Evolutionary conservation across 2,888 invertebrate genomes (phyloP).

Genomic region (Hydrotaea diabolus): DNA sequence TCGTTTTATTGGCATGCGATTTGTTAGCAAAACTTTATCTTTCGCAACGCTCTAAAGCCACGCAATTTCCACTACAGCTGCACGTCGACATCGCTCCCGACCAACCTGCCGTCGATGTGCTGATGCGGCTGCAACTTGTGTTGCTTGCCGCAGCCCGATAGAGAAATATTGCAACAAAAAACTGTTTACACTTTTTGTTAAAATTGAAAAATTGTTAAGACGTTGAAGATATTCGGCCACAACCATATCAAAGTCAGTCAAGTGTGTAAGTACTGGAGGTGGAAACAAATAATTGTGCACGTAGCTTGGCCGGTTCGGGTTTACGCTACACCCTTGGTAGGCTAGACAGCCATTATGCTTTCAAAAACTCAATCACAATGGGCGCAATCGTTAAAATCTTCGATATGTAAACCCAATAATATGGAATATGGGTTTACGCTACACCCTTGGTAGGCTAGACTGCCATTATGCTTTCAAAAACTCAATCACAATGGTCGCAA

Average conservation of each 20-base stretch:
- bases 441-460: no score
- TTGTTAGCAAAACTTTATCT: conserved; percentile 6
- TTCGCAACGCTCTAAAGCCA: neutral
- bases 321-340: no score
- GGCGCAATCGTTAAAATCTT: no score
- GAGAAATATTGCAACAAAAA: neutral
- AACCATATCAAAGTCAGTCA: neutral
- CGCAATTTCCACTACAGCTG: neutral
- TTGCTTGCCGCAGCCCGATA: neutral
- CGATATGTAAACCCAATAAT: no score
- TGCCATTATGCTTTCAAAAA: no score
- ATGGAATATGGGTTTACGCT: no score
- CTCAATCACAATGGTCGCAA: no score
- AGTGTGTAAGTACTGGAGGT: neutral
- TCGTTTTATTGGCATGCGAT: conserved; percentile 11
- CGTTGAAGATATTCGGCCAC: neutral
- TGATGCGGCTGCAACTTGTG: neutral
- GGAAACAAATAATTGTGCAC: no score
- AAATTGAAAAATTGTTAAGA: conserved; percentile 1
- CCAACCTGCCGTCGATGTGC: neutral
- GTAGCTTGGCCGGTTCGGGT: no score
- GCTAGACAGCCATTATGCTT: no score
- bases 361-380: no score
- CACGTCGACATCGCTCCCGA: neutral
- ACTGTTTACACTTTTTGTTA: conserved; percentile 1